Evolutionary conservation across 2,797 vertebrate genomes (phyloP).

Genomic region (Sebastes trivittatus): DNA sequence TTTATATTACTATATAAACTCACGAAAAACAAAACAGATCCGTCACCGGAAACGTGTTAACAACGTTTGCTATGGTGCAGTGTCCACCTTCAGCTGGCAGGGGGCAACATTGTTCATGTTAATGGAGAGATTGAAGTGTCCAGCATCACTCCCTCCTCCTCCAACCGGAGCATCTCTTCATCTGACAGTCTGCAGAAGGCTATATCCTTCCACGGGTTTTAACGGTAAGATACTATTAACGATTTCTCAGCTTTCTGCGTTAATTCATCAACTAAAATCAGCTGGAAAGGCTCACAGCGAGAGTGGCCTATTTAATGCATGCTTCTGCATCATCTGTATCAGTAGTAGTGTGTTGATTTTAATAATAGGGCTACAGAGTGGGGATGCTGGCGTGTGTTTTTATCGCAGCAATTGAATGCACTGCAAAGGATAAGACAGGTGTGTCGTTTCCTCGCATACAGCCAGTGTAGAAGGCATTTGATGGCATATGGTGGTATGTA

Average conservation of each 20-base stretch:
- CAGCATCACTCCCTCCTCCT: constrained; percentile 58
- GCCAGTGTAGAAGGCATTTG: constrained; percentile 6
- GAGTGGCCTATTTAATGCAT: background rate
- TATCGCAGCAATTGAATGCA: constrained; percentile 44
- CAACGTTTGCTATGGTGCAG: background rate
- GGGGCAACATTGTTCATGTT: constrained; percentile 46
- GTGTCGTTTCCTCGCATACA: constrained; percentile 36
- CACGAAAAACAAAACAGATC: background rate
- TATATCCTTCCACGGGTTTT: constrained; percentile 38
- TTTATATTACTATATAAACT: background rate
- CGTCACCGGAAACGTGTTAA: background rate
- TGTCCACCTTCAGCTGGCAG: constrained; percentile 24
- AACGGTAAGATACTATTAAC: constrained; percentile 70
- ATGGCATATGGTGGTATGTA: constrained; percentile 18
- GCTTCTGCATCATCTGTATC: constrained; percentile 2
- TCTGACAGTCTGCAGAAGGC: constrained; percentile 63
- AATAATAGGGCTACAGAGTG: constrained; percentile 21
- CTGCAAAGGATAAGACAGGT: constrained; percentile 32
- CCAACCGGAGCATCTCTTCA: constrained; percentile 64
- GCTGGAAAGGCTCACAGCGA: background rate
- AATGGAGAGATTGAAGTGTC: background rate
- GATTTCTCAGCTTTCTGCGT: background rate
- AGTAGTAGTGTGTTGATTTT: constrained; percentile 44
- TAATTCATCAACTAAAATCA: background rate
- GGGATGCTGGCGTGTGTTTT: constrained; percentile 39